phyloP scores from a whole-genome alignment of 2,113 vertebrate genomes.

The Antechinus flavipes region DNA sequence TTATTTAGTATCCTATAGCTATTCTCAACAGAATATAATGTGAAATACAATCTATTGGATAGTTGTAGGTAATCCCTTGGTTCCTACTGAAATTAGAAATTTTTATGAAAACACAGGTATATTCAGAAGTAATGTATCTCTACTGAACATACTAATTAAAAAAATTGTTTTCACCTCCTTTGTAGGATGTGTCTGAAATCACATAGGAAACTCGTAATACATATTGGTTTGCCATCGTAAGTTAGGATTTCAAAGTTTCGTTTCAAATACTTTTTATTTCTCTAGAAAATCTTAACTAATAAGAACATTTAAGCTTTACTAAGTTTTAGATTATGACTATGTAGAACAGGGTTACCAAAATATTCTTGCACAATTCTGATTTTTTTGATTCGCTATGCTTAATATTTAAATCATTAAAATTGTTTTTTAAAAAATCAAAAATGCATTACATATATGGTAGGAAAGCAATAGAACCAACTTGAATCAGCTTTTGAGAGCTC shows the following conservation, averaged over 20 bases:
- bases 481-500: neutral
- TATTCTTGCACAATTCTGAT: slow-evolving; percentile 40
- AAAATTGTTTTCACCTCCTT: neutral
- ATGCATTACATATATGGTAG: neutral
- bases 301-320: slow-evolving; percentile 17
- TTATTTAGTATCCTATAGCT: slow-evolving; percentile 52
- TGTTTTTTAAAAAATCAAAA: slow-evolving; percentile 38
- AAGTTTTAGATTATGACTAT: slow-evolving; percentile 4
- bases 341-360: neutral
- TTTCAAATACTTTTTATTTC: neutral
- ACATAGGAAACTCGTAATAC: neutral
- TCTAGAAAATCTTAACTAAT: slow-evolving; percentile 5
- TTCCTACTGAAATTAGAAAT: slow-evolving; percentile 36
- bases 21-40: slow-evolving; percentile 31
- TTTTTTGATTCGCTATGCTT: slow-evolving; percentile 25
- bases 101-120: slow-evolving; percentile 7
- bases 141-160: slow-evolving; percentile 8
- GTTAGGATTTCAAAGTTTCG: slow-evolving; percentile 14
- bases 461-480: neutral
- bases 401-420: slow-evolving; percentile 61
- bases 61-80: slow-evolving; percentile 13
- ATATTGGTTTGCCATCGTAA: neutral
- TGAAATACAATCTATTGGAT: neutral
- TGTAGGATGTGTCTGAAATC: neutral
- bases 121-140: slow-evolving; percentile 16